Evolutionary conservation across 2,797 vertebrate genomes (phyloP).

Genomic region (Phrynocephalus vlangalii): DNA sequence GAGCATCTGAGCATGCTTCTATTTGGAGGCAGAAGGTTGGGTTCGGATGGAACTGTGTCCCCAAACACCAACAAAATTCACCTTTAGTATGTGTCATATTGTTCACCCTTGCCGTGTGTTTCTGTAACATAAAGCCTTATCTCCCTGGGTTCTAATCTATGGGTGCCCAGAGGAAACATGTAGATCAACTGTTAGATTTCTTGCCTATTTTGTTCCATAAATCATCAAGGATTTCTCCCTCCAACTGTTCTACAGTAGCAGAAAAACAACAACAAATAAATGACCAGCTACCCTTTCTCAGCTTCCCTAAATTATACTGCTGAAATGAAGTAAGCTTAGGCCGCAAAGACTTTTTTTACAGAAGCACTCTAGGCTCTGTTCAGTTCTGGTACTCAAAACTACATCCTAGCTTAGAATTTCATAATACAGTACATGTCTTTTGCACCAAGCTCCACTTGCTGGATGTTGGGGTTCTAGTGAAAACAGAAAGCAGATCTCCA

Average conservation of each 20-base stretch:
- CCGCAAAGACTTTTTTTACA: not conserved
- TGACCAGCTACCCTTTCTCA: not conserved
- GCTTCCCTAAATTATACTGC: not conserved
- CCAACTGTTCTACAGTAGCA: not conserved
- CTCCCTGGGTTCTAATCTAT: not conserved
- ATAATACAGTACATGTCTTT: no score
- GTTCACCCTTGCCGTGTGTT: not conserved
- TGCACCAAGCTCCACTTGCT: not conserved
- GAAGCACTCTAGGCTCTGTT: not conserved
- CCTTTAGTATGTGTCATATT: not conserved
- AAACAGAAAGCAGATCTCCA: not conserved
- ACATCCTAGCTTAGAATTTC: not conserved
- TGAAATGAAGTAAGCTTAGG: not conserved
- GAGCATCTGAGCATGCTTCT: not conserved
- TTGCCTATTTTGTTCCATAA: not conserved
- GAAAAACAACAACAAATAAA: no score
- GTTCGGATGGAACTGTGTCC: not conserved
- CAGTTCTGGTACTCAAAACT: not conserved
- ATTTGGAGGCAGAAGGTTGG: not conserved
- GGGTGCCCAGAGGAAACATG: not conserved
- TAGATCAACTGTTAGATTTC: not conserved
- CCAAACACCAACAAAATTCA: slow-evolving; percentile 8
- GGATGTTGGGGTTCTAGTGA: not conserved
- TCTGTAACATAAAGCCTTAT: not conserved
- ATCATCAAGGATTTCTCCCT: not conserved